A percentile compares a stretch with the other conserved stretches of the same genome.
phyloP scores from a whole-genome alignment of 2,797 vertebrate genomes.

The Esox masquinongy region DNA sequence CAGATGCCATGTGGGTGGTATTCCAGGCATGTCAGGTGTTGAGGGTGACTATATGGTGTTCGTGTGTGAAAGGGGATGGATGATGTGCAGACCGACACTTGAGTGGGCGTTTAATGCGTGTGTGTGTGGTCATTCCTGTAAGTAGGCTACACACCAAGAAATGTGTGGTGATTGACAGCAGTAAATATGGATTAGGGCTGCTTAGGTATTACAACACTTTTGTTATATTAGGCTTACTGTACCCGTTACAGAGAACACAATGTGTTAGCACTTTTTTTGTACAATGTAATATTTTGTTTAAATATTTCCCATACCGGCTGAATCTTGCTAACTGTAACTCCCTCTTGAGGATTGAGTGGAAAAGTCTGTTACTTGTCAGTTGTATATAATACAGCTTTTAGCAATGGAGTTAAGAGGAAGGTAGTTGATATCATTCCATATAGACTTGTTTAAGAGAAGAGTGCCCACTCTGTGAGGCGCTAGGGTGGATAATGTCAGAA shows the following conservation, averaged over 20 bases:
- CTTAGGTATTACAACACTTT: not conserved
- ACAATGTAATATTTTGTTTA: not conserved
- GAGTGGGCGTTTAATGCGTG: conserved; percentile 5
- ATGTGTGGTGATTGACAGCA: conserved; percentile 13
- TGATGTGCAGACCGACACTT: conserved; percentile 14
- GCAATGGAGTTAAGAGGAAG: conserved; percentile 9
- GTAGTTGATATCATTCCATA: not conserved
- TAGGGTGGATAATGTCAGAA: not conserved
- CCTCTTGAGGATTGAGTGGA: not conserved
- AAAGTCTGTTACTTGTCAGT: conserved; percentile 11
- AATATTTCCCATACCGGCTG: not conserved
- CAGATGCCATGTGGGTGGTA: conserved; percentile 17
- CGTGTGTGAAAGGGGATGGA: conserved; percentile 16
- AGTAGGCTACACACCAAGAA: not conserved
- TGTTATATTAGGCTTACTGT: not conserved
- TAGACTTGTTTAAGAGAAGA: not conserved
- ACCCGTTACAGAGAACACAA: not conserved
- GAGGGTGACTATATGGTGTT: conserved; percentile 16
- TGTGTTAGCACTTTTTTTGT: conserved; percentile 2
- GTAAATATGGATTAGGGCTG: not conserved
- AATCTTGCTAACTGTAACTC: not conserved
- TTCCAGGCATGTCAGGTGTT: conserved; percentile 19
- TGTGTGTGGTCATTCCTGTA: conserved; percentile 13
- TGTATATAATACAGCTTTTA: conserved; percentile 9
- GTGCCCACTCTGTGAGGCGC: not conserved